Evolutionary conservation across 92 coral and sea anemone genomes (phyloP), one percentile per base, ranked within the genome.

Genomic region (Anthopleura xanthogrammica): DNA sequence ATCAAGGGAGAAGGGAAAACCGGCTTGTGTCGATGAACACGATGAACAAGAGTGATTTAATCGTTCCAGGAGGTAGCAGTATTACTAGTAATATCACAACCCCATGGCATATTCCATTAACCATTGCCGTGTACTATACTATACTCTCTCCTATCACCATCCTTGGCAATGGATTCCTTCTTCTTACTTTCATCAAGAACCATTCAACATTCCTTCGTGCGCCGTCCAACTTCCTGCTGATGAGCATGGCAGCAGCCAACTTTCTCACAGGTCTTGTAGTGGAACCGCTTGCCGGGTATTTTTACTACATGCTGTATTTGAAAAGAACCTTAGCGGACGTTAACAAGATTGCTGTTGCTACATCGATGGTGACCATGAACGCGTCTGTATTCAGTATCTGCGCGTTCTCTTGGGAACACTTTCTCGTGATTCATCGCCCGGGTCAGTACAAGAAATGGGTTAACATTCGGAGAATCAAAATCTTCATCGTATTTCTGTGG

Each of bases 161-260:
- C 56, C 84, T 82, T 22, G 92, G 92, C 29, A 89, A 89, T 74
- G 92, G 92, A 1, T 78, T 86, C 71, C 76, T 89, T 64, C 70
- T 89, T 60, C 55, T 89, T 2, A 87, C 81, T 17, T 78, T 89
- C 66, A 52, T 52, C 81, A 86, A 79, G 77, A 80, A 89, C 66
- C 83, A 86, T 4, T 19, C 36, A 2, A 24, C 81, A n/a, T 87
- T 87, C 64, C 88, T 89, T 60, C 86, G 83, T 43, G 86, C 92
- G 2, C 92, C 92, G 19, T 85, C 92, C 1, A 66, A 87, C 73
- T 82, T 89, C 43, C 83, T 89, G 43, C 85, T 89, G 72, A 77
- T 85, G 42, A 85, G 87, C 24, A 89, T 89, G 92, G 85, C 92
- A n/a, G 50, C 65, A 42, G 92, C 92, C n/a, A 89, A 89, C 83